These are phyloP conservation scores for Coranthus polyacanthus DNA, from an alignment of 2,797 vertebrate species.

Conservation along the genomic window DNA sequence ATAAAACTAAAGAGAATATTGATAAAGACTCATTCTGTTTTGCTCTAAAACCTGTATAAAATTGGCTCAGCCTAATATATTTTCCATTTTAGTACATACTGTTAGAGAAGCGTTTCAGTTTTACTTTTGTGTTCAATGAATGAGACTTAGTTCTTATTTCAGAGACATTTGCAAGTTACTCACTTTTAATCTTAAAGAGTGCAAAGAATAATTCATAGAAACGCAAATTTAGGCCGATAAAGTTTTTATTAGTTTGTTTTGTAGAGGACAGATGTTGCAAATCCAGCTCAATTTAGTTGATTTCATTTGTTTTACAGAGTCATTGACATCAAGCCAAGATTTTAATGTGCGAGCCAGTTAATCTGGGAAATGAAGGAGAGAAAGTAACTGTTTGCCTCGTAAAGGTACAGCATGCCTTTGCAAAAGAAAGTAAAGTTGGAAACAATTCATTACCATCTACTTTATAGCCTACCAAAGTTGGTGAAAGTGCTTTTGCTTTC, in stretches of 20 bases:
- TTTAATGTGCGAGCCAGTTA: slow-evolving; percentile 71
- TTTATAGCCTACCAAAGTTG: slow-evolving; percentile 53
- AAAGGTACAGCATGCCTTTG: slow-evolving; percentile 65
- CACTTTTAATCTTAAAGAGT: slow-evolving; percentile 70
- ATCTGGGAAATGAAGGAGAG: slow-evolving; percentile 68
- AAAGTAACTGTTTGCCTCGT: slow-evolving; percentile 64
- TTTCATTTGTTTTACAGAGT: slow-evolving; percentile 77
- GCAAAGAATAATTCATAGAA: slow-evolving; percentile 54
- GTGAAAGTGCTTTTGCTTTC: slow-evolving; percentile 44
- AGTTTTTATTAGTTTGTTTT: slow-evolving; percentile 72
- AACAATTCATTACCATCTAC: slow-evolving; percentile 47
- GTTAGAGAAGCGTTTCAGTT: neutral
- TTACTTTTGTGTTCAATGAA: neutral
- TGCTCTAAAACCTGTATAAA: neutral
- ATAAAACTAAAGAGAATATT: neutral
- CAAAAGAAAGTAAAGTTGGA: slow-evolving; percentile 64
- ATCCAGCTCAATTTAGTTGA: slow-evolving; percentile 67
- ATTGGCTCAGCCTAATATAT: neutral
- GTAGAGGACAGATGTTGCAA: slow-evolving; percentile 64
- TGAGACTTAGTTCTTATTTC: slow-evolving; percentile 25
- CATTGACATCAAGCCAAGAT: slow-evolving; percentile 68
- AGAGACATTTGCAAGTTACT: slow-evolving; percentile 27
- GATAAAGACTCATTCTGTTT: neutral
- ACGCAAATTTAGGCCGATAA: slow-evolving; percentile 50
- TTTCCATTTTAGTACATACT: neutral